These are phyloP conservation scores for Elegia similella DNA, from an alignment of 2,888 invertebrate genomes.

Conservation along the genomic window DNA sequence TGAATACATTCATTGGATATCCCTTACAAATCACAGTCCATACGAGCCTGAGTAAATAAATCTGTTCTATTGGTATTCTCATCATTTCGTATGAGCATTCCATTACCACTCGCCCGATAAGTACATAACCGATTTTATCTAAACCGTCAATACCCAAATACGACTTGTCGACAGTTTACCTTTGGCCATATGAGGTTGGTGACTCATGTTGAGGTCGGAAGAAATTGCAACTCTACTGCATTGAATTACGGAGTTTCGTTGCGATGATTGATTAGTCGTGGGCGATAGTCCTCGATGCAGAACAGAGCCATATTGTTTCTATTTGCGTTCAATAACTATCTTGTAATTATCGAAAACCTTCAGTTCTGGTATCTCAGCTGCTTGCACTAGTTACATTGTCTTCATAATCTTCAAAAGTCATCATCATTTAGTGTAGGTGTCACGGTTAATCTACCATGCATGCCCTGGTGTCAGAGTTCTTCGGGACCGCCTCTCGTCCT, in stretches of 20 bases:
- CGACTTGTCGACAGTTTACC: slow-evolving; percentile 36
- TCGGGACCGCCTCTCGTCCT: no score
- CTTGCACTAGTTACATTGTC: neutral
- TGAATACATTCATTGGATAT: neutral
- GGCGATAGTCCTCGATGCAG: slow-evolving; percentile 36
- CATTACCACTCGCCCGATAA: slow-evolving; percentile 27
- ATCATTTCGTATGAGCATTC: slow-evolving; percentile 23
- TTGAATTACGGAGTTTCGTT: slow-evolving; percentile 16
- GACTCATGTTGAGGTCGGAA: slow-evolving; percentile 39
- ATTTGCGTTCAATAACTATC: neutral
- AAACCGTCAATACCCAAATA: slow-evolving; percentile 58
- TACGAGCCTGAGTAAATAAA: neutral
- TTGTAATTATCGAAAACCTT: slow-evolving; percentile 2
- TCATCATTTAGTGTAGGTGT: no score
- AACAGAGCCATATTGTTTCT: slow-evolving; percentile 5
- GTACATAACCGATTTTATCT: slow-evolving; percentile 41
- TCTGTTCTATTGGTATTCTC: slow-evolving; percentile 14
- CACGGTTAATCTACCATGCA: no score
- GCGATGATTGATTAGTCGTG: slow-evolving; percentile 35
- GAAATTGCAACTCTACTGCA: slow-evolving; percentile 40
- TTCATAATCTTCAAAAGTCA: no score
- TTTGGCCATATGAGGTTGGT: slow-evolving; percentile 51
- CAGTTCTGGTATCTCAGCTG: neutral
- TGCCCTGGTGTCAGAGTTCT: no score
- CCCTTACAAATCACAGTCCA: neutral